Evolutionary conservation across 2,797 vertebrate genomes (phyloP).

Genomic region (Mastacembelus armatus): DNA sequence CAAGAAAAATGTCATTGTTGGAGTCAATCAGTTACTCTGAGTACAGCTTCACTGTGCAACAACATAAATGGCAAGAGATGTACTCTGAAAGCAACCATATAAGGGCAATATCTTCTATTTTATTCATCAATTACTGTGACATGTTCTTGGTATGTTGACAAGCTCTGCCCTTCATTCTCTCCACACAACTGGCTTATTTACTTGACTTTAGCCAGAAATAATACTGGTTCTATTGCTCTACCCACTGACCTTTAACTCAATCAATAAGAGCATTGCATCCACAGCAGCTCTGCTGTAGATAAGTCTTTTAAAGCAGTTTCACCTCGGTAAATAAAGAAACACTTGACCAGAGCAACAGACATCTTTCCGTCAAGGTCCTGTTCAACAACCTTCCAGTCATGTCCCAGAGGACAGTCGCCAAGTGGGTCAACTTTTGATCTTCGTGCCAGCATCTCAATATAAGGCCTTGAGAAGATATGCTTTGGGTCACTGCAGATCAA

Average conservation of each 20-base stretch:
- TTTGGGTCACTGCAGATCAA: slow-evolving; percentile 76
- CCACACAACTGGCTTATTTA: neutral
- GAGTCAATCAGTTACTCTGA: neutral
- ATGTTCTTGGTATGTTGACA: neutral
- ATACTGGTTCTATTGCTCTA: neutral
- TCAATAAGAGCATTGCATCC: neutral
- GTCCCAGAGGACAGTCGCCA: slow-evolving; percentile 61
- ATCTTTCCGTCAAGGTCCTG: slow-evolving; percentile 74
- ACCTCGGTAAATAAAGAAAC: slow-evolving; percentile 80
- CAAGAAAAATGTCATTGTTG: neutral
- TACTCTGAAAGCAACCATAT: neutral
- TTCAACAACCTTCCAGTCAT: slow-evolving; percentile 74
- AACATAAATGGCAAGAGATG: neutral
- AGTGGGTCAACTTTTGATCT: slow-evolving; percentile 80
- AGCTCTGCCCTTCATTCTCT: neutral
- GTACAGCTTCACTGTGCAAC: neutral
- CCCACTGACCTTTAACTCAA: neutral
- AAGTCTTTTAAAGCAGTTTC: slow-evolving; percentile 19
- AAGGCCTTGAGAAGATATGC: slow-evolving; percentile 76
- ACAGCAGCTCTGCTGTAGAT: neutral
- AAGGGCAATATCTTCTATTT: fast-evolving
- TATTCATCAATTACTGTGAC: neutral
- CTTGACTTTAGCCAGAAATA: neutral
- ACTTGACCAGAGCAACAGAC: slow-evolving; percentile 72
- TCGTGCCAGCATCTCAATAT: slow-evolving; percentile 76